Base-by-base conservation (phyloP, 37 sponge, comb jelly and placozoan species). In the Theonella swinhoei region DNA sequence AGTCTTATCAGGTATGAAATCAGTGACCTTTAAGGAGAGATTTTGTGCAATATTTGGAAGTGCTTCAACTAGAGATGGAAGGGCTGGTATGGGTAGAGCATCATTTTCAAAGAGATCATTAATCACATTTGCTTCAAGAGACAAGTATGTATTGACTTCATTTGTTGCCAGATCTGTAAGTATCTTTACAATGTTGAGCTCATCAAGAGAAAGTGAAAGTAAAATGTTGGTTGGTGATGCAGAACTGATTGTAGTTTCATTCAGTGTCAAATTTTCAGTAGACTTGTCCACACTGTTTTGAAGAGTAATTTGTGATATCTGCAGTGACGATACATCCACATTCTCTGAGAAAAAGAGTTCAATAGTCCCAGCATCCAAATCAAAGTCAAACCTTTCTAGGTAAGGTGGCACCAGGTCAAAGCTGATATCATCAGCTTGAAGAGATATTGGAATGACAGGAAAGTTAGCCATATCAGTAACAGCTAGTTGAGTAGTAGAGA, bases 51-150 rank as follows among this genome's bases (percentile, higher is more conserved):
- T 85, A n/a, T n/a, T n/a, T n/a, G n/a, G n/a, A n/a, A n/a, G n/a
- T n/a, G n/a, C n/a, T n/a, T n/a, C n/a, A n/a, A n/a, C n/a, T n/a
- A 35, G 26, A 63, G 54, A 74, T 73, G 38, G 74, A 58, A 22
- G 77, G n/a, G 17, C 42, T 62, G n/a, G n/a, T n/a, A n/a, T n/a
- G 19, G 88, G 80, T 36, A 90, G 71, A 23, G 90, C 97, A 79
- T 93, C 92, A 78, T 96, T 96, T 28, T 74, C 92, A 75, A 94
- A 94, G 5, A 93, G 62, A 70, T 96, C 97, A 54, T 88, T 75
- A 37, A 96, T 75, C 7, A 83, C 72, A 17, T 85, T 87, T 1
- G 94, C 40, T 68, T 85, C 68, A 3, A 96, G 35, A 26, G 82
- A 60, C 31, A 96, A 65, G 64, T 54, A 93, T 3, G 97, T 89